Percentiles rank a stretch among this genome's conserved stretches.
These are phyloP conservation scores for Leptinotarsa lineolata DNA, from an alignment of 1,140 invertebrate genomes.

Conservation along the genomic window DNA sequence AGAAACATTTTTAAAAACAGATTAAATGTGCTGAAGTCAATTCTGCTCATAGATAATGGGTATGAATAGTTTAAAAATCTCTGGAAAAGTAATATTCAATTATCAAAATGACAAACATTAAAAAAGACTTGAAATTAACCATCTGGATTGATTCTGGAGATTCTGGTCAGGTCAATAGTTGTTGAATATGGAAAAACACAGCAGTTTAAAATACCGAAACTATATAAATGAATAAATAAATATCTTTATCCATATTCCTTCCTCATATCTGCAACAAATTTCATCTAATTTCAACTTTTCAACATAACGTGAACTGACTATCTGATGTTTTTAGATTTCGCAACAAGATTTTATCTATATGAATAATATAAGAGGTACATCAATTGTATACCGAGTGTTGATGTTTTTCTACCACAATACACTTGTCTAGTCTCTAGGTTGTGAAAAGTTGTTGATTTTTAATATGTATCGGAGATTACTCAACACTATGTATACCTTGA, in stretches of 20 bases:
- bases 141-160: no score
- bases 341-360: not conserved
- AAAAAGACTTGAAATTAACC: no score
- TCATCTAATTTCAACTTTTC: not conserved
- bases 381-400: not conserved
- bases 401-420: conserved; percentile 5
- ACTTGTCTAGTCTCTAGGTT: conserved; percentile 1
- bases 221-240: not conserved
- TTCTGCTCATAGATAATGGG: no score
- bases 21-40: no score
- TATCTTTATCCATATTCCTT: not conserved
- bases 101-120: no score
- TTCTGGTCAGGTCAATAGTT: no score
- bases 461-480: not conserved
- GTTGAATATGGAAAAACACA: no score
- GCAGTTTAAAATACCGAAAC: no score
- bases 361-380: conserved; percentile 1
- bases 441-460: conserved; percentile 6
- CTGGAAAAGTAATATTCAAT: no score
- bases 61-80: no score
- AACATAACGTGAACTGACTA: not conserved
- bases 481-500: conserved; percentile 1
- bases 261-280: not conserved
- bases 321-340: not conserved
- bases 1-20: no score